Base-by-base conservation (phyloP, 2,888 invertebrate species). In the Barypeithes pellucidus region DNA sequence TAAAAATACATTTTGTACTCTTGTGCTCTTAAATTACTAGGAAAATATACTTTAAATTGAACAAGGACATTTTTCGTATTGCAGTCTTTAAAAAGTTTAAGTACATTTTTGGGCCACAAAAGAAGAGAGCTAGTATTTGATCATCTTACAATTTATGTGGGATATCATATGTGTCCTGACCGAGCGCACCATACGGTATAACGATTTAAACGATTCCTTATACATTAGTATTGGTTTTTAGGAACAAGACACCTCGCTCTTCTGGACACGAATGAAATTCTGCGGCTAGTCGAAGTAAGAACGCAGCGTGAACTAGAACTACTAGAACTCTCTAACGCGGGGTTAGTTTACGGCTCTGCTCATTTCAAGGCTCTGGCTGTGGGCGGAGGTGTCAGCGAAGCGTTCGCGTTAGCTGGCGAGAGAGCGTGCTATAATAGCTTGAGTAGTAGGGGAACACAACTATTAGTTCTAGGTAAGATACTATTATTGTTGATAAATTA, bases 361-460 rank as follows among this genome's bases (percentile, higher is more conserved):
- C 95, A 94, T 85, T 95, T 94, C 82, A 91, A 97, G 88, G 98
- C 95, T 0, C 88, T 98, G 45, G 97, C 97, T 75, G 98, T 98
- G 0, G 99, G 99, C 5, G 98, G 98, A 0, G 96, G 97, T 83
- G 99, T 94, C 75, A 92, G 92, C 83, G 89, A 91, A 84, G 94
- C 94, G 11, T 89, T 95, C 90, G 93, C 93, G 0, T 85, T 91
- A 75, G 93, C 93, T 65, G 94, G 80, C 8, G 93, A 93, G 85
- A 87, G 90, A 76, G 93, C 94, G 0, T 94, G 93, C 82, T 94
- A 93, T 82, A 92, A 93, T 82, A 92, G 93, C 69, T 87, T 93
- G 60, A 88, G 91, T 41, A 90, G 89, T 78, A 90, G 90, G 80
- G 91, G 91, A 50, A 91, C 90, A 72, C 93, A 94, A 83, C 85